These are phyloP conservation scores for Zosterops lateralis DNA, from an alignment of 2,113 vertebrate species.

Conservation along the genomic window DNA sequence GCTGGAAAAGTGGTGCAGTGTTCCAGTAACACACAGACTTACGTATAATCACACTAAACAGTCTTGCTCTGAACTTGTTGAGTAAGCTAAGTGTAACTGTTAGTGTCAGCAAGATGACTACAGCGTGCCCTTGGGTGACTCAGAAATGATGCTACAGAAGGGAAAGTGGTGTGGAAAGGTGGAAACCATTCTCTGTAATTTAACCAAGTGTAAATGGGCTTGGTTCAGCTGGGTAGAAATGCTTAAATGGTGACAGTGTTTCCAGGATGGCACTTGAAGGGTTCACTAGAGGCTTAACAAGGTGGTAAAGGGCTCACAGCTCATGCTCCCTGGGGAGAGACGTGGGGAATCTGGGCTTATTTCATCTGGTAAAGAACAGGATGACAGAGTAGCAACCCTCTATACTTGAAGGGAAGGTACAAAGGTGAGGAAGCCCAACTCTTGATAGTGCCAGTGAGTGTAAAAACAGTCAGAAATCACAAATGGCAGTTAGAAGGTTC, in stretches of 20 bases:
- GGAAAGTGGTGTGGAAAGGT: neutral
- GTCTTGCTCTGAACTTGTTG: neutral
- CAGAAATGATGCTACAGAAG: neutral
- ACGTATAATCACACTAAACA: neutral
- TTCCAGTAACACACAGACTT: neutral
- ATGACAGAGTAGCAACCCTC: neutral
- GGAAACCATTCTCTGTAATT: neutral
- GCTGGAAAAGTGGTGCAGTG: neutral
- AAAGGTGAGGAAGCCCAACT: neutral
- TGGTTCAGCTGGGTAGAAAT: neutral
- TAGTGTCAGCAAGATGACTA: neutral
- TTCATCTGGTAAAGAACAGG: neutral
- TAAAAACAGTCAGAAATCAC: neutral
- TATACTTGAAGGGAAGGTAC: neutral
- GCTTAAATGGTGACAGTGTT: neutral
- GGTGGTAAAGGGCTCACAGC: neutral
- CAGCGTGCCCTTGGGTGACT: neutral
- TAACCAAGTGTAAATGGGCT: neutral
- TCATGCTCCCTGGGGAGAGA: neutral
- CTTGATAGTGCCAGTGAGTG: neutral
- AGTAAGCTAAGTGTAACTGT: neutral
- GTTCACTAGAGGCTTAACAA: neutral
- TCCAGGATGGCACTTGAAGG: neutral
- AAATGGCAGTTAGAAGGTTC: neutral
- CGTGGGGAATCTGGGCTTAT: fast-evolving